phyloP scores from a whole-genome alignment of 1,140 invertebrate genomes.

The Eubasilissa regina region DNA sequence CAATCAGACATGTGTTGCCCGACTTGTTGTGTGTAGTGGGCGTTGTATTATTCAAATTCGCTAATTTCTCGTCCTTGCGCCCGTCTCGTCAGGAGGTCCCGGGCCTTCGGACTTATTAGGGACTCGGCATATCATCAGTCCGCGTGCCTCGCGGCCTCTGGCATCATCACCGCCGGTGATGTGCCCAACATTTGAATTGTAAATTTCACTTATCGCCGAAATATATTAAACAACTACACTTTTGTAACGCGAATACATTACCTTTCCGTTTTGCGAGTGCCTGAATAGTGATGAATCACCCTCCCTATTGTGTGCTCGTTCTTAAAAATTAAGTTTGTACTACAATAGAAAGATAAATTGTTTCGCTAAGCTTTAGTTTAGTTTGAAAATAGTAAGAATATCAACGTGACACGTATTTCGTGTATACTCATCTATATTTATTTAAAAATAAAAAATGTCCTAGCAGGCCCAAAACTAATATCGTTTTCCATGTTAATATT shows the following conservation, averaged over 20 bases:
- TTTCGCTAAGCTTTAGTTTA: too few relatives aligned
- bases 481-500: too few relatives aligned
- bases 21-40: slow-evolving; percentile 4
- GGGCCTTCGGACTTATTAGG: slow-evolving; percentile 20
- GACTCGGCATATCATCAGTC: background rate
- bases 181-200: slow-evolving; percentile 25
- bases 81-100: slow-evolving; percentile 25
- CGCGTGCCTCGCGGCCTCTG: background rate
- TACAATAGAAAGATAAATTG: too few relatives aligned
- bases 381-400: too few relatives aligned
- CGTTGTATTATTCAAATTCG: slow-evolving; percentile 29
- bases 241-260: slow-evolving; percentile 7
- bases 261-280: slow-evolving; percentile 6
- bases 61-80: slow-evolving; percentile 12
- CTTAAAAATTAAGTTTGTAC: too few relatives aligned
- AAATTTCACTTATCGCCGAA: slow-evolving; percentile 16
- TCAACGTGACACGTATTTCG: too few relatives aligned
- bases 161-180: slow-evolving; percentile 1
- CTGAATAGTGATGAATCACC: background rate
- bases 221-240: background rate
- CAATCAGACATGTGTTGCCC: slow-evolving; percentile 19
- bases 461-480: too few relatives aligned
- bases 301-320: background rate
- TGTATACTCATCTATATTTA: too few relatives aligned
- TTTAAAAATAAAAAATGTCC: too few relatives aligned